Evolutionary conservation across 2,113 vertebrate species (phyloP), one percentile per base, ranked within the genome.

Genomic region (Microcebus tavaratra): DNA sequence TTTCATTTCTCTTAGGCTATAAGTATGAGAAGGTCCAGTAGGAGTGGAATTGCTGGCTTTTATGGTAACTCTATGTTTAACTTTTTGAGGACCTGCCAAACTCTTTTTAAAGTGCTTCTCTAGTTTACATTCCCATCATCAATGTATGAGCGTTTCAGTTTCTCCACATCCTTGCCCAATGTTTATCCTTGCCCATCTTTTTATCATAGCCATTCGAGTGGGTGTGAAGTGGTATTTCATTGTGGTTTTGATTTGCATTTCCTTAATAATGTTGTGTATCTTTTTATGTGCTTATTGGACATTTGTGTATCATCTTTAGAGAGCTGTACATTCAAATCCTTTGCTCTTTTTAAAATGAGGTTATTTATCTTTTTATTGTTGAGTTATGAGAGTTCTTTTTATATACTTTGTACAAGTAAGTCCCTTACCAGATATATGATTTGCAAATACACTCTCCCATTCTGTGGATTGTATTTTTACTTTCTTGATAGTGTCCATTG

Each of bases 201-300:
- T 42, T 13, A 68, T 36, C 94, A 48, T 75, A 68, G 34, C 5
- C 14, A 59, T 81, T 15, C n/a, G 88, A 53, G 5, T 91, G 29
- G 14, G 17, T 90, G 5, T 48, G 59, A 92, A 78, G 48, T 88
- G 34, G 50, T 76, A 34, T 94, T 78, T 96, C 42, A 90, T 50
- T 90, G 59, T 73, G 73, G 39, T 68, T 97, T 91, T 93, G 39
- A 84, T 91, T 91, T 94, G 34, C 45, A 85, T 76, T 96, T 95
- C 29, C 15, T 25, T 94, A 91, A 88, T 50, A 63, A 92, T 55
- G 25, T 36, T 81, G 23, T 75, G 4, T 8, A 57, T 70, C 36
- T 92, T 85, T 92, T 88, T 42, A 95, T 83, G 21, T 83, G 42
- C 14, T 96, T 85, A 5, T 34, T 85, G 13, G 9, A 39, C 31